Base-by-base conservation (phyloP, 2,888 invertebrate species). In the Zeuzera pyrina region DNA sequence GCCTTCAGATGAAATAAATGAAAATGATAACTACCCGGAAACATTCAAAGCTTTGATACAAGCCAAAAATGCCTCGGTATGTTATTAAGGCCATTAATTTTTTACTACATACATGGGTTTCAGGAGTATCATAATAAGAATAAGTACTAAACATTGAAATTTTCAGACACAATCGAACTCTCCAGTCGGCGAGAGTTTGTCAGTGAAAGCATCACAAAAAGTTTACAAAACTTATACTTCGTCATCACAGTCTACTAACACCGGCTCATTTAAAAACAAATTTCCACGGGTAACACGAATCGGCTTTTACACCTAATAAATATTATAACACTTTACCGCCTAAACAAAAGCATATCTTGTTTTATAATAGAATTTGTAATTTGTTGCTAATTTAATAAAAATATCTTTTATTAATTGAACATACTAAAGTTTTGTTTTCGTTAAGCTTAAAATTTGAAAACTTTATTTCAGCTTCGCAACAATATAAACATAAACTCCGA, bases 1-100 rank as follows among this genome's bases (percentile, higher is more conserved):
- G 38, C 46, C 53, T 15, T 58, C 74, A 12, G 83, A 84, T 39
- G 88, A 88, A 52, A 85, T 87, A 35, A 70, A 76, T 23, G 87
- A 85, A 40, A 88, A 88, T 43, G 88, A 88, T 52, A 89, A 89
- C 49, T 89, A 89, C 61, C 89, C 89, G 11, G 87, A 85, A 50
- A 85, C 85, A 51, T 89, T 88, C 54, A 89, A 89, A 55, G 85
- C 87, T n/a, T 61, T 88, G 32, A 69, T 89, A 29, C 86, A 87
- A 64, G 84, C 87, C 30, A 88, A 88, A 67, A 81, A 78, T 67
- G 71, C 74, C 49, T 68, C 76, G 60, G 84, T 84, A 58, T 67
- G 83, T 66, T 41, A 13, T n/a, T n/a, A n/a, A 25, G 8, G 13
- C 8, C 13, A 25, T 11, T 10, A 25, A 12, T 25, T 25, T 12